Conservation (phyloP, 1,140 invertebrate genomes). For the Brachionus koreanus region DNA sequence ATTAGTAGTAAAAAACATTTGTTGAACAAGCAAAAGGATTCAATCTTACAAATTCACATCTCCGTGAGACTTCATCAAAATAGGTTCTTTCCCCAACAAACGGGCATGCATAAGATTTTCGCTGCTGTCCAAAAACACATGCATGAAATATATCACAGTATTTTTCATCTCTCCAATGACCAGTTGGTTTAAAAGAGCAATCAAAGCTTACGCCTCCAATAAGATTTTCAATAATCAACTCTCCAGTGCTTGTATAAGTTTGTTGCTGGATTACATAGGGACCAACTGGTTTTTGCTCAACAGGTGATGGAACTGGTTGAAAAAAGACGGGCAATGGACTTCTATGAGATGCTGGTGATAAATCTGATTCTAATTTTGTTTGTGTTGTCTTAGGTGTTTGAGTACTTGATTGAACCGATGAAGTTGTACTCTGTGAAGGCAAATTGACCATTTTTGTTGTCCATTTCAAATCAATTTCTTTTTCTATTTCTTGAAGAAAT, state of each 20-base stretch:
- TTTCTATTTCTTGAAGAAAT: neutral
- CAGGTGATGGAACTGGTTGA: neutral
- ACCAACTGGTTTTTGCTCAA: neutral
- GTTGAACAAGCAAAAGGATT: neutral
- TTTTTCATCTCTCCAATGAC: constrained; percentile 29
- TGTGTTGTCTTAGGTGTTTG: neutral
- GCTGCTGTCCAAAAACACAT: constrained; percentile 21
- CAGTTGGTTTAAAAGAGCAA: neutral
- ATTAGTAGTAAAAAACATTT: neutral
- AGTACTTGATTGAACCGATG: neutral
- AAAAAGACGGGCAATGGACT: neutral
- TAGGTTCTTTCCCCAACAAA: constrained; percentile 25
- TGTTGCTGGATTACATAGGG: constrained; percentile 3
- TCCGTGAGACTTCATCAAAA: constrained; percentile 23
- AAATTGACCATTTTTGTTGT: neutral
- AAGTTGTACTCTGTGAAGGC: neutral
- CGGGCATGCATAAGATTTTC: neutral
- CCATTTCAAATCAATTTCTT: neutral
- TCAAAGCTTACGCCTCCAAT: constrained; percentile 40
- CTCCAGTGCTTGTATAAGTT: constrained; percentile 15
- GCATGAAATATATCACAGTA: constrained; percentile 44
- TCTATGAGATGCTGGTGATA: neutral
- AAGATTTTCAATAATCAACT: constrained; percentile 1
- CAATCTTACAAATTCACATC: neutral
- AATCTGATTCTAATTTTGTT: neutral